phyloP scores from a whole-genome alignment of 2,113 vertebrate genomes.

The Solea solea region DNA sequence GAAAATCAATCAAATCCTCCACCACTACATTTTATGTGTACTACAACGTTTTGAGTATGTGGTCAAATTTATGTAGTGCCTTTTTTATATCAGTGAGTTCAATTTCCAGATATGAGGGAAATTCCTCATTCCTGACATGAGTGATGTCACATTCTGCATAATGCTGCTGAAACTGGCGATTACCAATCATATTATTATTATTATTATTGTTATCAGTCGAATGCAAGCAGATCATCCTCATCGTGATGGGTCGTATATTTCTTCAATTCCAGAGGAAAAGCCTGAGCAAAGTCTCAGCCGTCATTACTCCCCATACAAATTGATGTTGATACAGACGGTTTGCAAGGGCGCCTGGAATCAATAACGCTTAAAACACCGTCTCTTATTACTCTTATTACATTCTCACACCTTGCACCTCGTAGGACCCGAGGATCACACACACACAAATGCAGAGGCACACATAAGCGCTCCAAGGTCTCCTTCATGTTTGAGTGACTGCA shows the following conservation, averaged over 20 bases:
- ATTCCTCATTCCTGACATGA: conserved; percentile 4
- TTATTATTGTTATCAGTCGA: not conserved
- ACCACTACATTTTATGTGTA: conserved; percentile 4
- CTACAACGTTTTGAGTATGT: conserved; percentile 8
- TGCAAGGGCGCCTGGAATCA: conserved; percentile 69
- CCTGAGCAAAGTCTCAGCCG: not conserved
- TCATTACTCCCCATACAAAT: conserved; percentile 32
- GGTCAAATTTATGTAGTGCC: not conserved
- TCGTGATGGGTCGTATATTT: not conserved
- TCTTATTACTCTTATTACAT: conserved; percentile 49
- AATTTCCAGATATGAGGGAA: not conserved
- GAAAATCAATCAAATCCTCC: conserved; percentile 53
- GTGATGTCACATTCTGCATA: not conserved
- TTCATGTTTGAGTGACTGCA: conserved; percentile 73
- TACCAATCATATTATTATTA: not conserved
- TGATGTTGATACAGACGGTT: conserved; percentile 57
- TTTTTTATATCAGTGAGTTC: not conserved
- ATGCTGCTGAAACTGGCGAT: not conserved
- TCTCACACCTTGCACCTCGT: conserved; percentile 51
- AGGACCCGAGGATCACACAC: conserved; percentile 26
- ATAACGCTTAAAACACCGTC: conserved; percentile 51
- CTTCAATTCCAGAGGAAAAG: not conserved
- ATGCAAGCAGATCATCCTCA: not conserved
- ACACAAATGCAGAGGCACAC: conserved; percentile 25
- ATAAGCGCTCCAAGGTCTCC: conserved; percentile 76